Base-by-base conservation (phyloP, 2,888 invertebrate species). In the Tetropium fuscum region DNA sequence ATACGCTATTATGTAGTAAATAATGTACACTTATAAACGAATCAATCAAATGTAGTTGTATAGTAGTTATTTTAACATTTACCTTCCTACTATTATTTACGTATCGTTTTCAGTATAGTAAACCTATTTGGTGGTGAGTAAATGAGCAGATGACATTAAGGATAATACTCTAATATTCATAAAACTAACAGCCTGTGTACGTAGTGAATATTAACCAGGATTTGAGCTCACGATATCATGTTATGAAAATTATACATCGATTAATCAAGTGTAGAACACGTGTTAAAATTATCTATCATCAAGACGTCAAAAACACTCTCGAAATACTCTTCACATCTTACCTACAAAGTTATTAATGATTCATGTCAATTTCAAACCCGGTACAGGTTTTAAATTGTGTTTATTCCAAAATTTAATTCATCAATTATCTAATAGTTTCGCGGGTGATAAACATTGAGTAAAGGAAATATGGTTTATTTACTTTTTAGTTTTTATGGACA, bases 251-350 rank as follows among this genome's bases (percentile, higher is more conserved):
- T 40, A 40, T 51, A 51, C 51, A 38, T 40, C 40, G 16, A 53
- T 53, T 53, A 53, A 53, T 53, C 53, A 53, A 53, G 44, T 41
- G 51, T 51, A 36, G 43, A 34, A 53, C 53, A 53, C 44, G 53
- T 53, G 53, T 53, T 53, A 25, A 40, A 43, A 53, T 53, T 53
- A 53, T 53, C 43, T 43, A 44, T 43, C 43, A 53, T 53, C 53
- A 43, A 43, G 43, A 36, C 44, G 53, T 53, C 53, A 53, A 44
- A 53, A 43, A 36, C 43, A 43, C 20, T 13, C 43, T 34, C n/a
- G 43, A 51, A 51, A 51, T 51, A 51, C 38, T 51, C 40, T 51
- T 51, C 51, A 51, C 51, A 22, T 51, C 51, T 51, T 51, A 51
- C 51, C 51, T 51, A 51, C 34, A 40, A 27, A 51, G 27, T 51